A percentile compares a stretch with the other conserved stretches of the same genome.
These are phyloP conservation scores for Myripristis jacobus DNA, from an alignment of 2,797 vertebrate species.

Conservation along the genomic window DNA sequence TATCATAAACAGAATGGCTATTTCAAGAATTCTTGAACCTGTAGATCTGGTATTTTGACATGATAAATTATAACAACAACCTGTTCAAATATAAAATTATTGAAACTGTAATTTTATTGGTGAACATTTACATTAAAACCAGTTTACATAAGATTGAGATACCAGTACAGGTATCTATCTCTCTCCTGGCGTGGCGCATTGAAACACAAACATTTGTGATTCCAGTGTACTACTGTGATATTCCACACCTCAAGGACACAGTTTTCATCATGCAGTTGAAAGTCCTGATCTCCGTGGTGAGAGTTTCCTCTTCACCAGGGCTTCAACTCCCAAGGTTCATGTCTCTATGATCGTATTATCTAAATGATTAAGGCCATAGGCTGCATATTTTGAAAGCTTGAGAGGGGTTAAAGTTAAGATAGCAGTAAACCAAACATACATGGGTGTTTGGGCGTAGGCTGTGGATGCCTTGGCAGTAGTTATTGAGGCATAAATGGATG, in stretches of 20 bases:
- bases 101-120: conserved; percentile 10
- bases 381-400: background rate
- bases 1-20: too few relatives aligned
- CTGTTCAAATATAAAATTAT: background rate
- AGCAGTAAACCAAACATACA: conserved; percentile 60
- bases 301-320: too few relatives aligned
- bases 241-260: background rate
- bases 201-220: background rate
- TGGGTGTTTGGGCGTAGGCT: conserved; percentile 44
- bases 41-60: background rate
- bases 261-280: too few relatives aligned
- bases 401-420: conserved; percentile 38
- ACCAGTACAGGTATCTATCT: background rate
- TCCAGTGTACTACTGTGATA: background rate
- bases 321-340: too few relatives aligned
- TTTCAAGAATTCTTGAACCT: too few relatives aligned
- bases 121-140: background rate
- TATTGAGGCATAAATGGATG: conserved; percentile 61
- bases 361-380: too few relatives aligned
- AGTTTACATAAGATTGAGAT: background rate
- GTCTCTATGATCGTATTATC: too few relatives aligned
- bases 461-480: conserved; percentile 58
- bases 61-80: background rate
- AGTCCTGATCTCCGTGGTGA: too few relatives aligned
- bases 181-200: background rate